Conservation (phyloP, 1,140 invertebrate species). For the Hyles euphorbiae region DNA sequence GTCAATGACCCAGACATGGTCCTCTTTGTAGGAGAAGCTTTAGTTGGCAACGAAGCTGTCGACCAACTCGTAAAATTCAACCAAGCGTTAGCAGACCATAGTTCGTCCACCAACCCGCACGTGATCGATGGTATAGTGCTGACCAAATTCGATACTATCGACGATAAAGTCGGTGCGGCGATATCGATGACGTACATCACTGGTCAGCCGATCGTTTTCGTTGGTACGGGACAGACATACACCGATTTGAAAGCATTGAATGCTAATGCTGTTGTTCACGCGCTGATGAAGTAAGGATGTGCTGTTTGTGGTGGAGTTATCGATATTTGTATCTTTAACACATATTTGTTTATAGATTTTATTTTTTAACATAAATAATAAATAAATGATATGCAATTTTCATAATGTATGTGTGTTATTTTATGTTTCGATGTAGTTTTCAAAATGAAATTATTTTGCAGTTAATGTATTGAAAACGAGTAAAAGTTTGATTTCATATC, state of each 20-base stretch:
- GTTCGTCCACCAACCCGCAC: constrained; percentile 88
- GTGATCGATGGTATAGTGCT: constrained; percentile 98
- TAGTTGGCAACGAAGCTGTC: constrained; percentile 99
- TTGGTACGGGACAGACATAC: constrained; percentile 99
- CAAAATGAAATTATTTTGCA: too few species aligned
- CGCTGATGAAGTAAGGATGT: constrained; percentile 91
- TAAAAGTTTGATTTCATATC: too few species aligned
- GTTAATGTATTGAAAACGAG: too few species aligned
- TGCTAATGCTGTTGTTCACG: constrained; percentile 96
- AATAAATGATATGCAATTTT: neutral
- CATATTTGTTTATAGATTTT: neutral
- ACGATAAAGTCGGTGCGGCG: constrained; percentile 99
- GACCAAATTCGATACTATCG: constrained; percentile 99
- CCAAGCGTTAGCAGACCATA: constrained; percentile 94
- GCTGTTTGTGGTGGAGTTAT: constrained; percentile 10
- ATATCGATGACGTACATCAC: constrained; percentile 99
- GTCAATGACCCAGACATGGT: constrained; percentile 97
- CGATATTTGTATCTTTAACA: neutral
- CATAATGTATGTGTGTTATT: too few species aligned
- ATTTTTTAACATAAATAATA: constrained; percentile 10
- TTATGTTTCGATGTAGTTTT: too few species aligned
- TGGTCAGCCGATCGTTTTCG: constrained; percentile 99
- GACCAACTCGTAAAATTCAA: constrained; percentile 99
- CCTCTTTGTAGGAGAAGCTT: constrained; percentile 98
- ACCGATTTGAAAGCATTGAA: constrained; percentile 98